These are phyloP conservation scores for Melanotaenia maccullochi DNA, from an alignment of 2,797 vertebrate species.

Conservation along the genomic window DNA sequence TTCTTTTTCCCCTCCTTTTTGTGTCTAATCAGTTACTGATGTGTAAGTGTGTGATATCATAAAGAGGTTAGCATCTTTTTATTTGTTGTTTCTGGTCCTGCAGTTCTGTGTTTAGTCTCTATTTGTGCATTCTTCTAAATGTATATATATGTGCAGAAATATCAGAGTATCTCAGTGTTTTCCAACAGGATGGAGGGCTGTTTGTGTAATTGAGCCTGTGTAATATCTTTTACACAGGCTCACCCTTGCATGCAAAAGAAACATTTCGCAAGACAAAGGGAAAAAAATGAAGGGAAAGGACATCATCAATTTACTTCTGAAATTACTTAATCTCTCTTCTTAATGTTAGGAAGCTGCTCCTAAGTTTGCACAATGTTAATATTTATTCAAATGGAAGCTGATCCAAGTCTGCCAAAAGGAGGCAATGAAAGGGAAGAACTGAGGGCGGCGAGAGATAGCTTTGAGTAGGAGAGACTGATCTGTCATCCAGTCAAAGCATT, in stretches of 20 bases:
- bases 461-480: constrained; percentile 26
- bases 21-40: constrained; percentile 38
- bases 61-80: constrained; percentile 7
- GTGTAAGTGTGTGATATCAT: constrained; percentile 9
- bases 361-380: constrained; percentile 56
- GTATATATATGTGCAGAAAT: neutral
- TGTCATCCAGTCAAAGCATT: constrained; percentile 19
- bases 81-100: constrained; percentile 27
- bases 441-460: neutral
- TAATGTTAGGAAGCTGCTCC: constrained; percentile 46
- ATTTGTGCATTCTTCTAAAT: constrained; percentile 7
- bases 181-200: constrained; percentile 15
- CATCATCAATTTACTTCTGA: constrained; percentile 28
- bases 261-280: constrained; percentile 30
- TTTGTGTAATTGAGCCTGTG: constrained; percentile 29
- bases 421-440: neutral
- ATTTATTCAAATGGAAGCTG: constrained; percentile 61
- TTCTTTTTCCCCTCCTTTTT: neutral
- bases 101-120: constrained; percentile 14
- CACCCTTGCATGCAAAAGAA: constrained; percentile 48
- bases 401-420: constrained; percentile 42
- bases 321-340: constrained; percentile 41
- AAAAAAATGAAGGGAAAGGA: constrained; percentile 6
- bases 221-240: constrained; percentile 36
- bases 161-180: constrained; percentile 21